Evolutionary conservation across 37 sponge, comb jelly and placozoan genomes (phyloP), one percentile per base, ranked within the genome.

Genomic region (Spongilla lacustris): DNA sequence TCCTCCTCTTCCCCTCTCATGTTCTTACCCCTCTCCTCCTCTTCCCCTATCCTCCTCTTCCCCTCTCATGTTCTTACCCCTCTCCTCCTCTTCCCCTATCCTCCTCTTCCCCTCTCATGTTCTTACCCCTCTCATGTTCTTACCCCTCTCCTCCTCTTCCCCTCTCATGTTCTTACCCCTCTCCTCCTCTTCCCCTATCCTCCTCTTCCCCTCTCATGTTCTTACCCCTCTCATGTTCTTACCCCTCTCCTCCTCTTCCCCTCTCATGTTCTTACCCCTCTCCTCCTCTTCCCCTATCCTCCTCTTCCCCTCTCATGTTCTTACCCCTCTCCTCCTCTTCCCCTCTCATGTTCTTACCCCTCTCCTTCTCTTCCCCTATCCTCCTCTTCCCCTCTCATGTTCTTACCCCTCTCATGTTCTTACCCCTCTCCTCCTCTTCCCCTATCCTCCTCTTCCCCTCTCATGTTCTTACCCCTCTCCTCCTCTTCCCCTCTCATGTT

Each of bases 171-270:
- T 72, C 73, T 12, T 32, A 1, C 13, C 21, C 73, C 13, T 13
- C 31, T 14, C 29, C 21, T 1, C 31, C 26, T 33, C 73, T 28
- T 33, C 21, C 48, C 69, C 33, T 69, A 25, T 48, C 69, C 46
- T 67, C 82, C 68, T 22, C 10, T 21, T 68, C 14, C 22, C 75
- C 25, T 69, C 75, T 30, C 88, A 76, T 24, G 58, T 75, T 38
- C 37, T 38, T 10, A 14, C 41, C 0, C 22, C 49, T 12, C 34
- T 80, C 28, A 37, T n/a, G 50, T 13, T 32, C 17, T 12, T 13
- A 23, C 29, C 14, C 73, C 29, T 32, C 73, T 12, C 17, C 26
- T 12, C 29, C 21, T 13, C 70, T 4, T 35, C 3, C 46, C 77
- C 0, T 3, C 68, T 66, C 32, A 50, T 66, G 14, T 68, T 68